Conservation (phyloP, 37 sponge, comb jelly and placozoan species). For the Agelas oroides region DNA sequence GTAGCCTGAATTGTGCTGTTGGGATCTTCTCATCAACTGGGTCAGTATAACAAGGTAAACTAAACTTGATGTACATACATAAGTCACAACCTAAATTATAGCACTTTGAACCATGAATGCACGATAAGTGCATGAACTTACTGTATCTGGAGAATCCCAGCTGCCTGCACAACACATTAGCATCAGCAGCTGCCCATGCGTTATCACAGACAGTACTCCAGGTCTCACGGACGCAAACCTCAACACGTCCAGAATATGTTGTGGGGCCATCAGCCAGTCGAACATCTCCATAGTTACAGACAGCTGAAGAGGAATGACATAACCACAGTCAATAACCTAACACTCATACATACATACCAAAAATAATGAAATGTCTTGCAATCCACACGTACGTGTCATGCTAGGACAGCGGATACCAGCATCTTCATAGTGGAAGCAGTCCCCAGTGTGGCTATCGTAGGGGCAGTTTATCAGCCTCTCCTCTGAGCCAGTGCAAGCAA, state of each 20-base stretch:
- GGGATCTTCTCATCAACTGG: no score
- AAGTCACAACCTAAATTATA: no score
- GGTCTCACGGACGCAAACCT: slow-evolving; percentile 18
- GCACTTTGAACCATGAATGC: no score
- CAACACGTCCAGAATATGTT: slow-evolving; percentile 9
- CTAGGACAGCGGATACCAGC: slow-evolving; percentile 14
- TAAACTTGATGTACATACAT: no score
- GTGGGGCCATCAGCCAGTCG: slow-evolving; percentile 4
- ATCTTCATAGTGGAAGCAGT: slow-evolving; percentile 23
- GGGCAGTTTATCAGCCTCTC: slow-evolving; percentile 19
- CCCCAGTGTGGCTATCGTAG: neutral
- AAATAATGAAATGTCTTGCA: no score
- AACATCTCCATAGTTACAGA: neutral
- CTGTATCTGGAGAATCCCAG: slow-evolving; percentile 24
- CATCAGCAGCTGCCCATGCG: slow-evolving; percentile 8
- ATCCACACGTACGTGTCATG: slow-evolving; percentile 21
- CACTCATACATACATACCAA: no score
- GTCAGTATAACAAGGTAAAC: no score
- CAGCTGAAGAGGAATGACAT: slow-evolving; percentile 20
- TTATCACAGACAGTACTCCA: slow-evolving; percentile 20
- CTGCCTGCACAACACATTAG: slow-evolving; percentile 21
- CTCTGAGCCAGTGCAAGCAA: slow-evolving; percentile 41
- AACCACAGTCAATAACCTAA: no score
- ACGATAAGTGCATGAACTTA: neutral
- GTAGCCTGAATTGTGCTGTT: no score